These are phyloP conservation scores for Crambe crambe DNA, from an alignment of 37 sponge, comb jelly and placozoan species.

Conservation along the genomic window DNA sequence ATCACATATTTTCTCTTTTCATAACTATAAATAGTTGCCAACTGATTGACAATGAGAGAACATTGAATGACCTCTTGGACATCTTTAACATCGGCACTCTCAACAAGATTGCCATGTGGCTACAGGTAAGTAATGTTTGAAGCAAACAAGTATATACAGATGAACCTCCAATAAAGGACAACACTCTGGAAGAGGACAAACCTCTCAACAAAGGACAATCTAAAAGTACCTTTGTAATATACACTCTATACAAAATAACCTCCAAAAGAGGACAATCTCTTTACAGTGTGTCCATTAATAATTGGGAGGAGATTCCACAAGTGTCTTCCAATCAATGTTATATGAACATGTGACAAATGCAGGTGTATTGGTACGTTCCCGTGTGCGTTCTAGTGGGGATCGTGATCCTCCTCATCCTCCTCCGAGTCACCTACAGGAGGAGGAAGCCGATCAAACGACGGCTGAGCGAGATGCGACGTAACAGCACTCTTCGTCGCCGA, in stretches of 20 bases:
- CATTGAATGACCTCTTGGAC: conserved; percentile 53
- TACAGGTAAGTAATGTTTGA: conserved; percentile 5
- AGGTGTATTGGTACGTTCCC: conserved; percentile 80
- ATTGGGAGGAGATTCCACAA: too few species aligned
- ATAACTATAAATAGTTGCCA: too few species aligned
- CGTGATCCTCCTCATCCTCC: conserved; percentile 57
- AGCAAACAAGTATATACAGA: neutral
- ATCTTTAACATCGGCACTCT: conserved; percentile 57
- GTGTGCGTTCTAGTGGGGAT: conserved; percentile 55
- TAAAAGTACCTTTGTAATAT: neutral
- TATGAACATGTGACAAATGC: too few species aligned
- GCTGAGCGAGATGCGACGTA: neutral
- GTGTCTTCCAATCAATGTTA: too few species aligned
- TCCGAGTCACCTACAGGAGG: conserved; percentile 81
- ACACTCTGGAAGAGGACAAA: neutral
- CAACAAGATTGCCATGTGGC: conserved; percentile 61
- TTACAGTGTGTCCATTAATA: too few species aligned
- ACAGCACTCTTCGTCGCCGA: neutral
- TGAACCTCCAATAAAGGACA: neutral
- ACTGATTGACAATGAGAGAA: conserved; percentile 58
- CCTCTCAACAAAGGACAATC: neutral
- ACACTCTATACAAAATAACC: too few species aligned
- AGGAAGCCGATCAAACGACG: conserved; percentile 52
- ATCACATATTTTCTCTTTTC: too few species aligned
- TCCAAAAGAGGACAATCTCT: too few species aligned